Percentiles rank a stretch among this genome's conserved stretches.
Evolutionary conservation across 2,888 invertebrate species (phyloP).

Genomic region (Cheilosia soror): DNA sequence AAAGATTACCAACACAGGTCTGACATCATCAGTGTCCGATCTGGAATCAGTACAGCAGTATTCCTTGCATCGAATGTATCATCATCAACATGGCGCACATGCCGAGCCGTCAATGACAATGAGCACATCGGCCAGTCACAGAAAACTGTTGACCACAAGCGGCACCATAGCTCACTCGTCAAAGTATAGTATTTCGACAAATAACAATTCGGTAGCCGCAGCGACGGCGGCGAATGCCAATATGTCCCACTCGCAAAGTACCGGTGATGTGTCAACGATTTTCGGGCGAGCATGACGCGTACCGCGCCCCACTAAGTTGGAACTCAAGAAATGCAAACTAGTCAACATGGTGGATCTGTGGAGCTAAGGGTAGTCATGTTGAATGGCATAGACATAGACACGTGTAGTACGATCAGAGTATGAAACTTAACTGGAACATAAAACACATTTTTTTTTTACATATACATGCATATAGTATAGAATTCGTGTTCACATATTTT

Average conservation of each 20-base stretch:
- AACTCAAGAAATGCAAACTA: constrained; percentile 84
- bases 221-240: constrained; percentile 78
- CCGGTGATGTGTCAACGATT: constrained; percentile 88
- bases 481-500: constrained; percentile 46
- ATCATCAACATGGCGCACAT: constrained; percentile 78
- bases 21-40: constrained; percentile 82
- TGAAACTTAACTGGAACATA: constrained; percentile 52
- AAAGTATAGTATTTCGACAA: constrained; percentile 81
- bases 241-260: constrained; percentile 87
- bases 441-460: constrained; percentile 17
- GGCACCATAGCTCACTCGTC: constrained; percentile 78
- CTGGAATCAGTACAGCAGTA: constrained; percentile 83
- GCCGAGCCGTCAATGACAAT: constrained; percentile 76
- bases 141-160: constrained; percentile 80
- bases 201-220: constrained; percentile 80
- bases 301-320: constrained; percentile 82
- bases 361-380: constrained; percentile 82
- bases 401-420: constrained; percentile 36
- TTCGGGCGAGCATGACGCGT: constrained; percentile 87
- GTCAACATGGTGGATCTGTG: constrained; percentile 84
- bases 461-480: constrained; percentile 18
- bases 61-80: constrained; percentile 83
- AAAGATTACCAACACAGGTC: constrained; percentile 79
- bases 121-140: constrained; percentile 80
- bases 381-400: constrained; percentile 75